These are phyloP conservation scores for Clostera curtula DNA, from an alignment of 2,888 invertebrate species.

Conservation along the genomic window DNA sequence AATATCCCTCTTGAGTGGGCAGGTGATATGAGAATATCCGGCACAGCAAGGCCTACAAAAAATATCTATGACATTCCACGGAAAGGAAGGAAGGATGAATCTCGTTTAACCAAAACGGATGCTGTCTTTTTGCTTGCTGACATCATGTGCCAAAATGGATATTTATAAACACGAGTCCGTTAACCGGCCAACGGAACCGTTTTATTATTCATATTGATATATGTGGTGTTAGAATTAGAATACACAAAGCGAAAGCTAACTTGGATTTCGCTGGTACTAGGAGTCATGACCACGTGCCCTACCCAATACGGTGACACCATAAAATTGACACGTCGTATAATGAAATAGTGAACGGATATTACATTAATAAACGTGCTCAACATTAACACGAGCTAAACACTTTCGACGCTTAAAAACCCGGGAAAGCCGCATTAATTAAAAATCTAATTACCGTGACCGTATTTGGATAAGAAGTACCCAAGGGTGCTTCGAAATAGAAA, in stretches of 20 bases:
- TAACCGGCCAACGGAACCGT: slow-evolving; percentile 16
- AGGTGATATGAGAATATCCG: too few relatives aligned
- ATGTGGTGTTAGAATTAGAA: slow-evolving; percentile 14
- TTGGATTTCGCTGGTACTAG: slow-evolving; percentile 18
- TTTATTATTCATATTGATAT: slow-evolving; percentile 17
- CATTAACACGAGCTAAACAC: slow-evolving; percentile 1
- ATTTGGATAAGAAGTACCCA: too few relatives aligned
- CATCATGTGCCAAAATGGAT: slow-evolving; percentile 16
- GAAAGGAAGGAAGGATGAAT: slow-evolving; percentile 11
- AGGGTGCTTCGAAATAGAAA: too few relatives aligned
- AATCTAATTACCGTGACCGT: slow-evolving; percentile 4
- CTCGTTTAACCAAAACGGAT: slow-evolving; percentile 13
- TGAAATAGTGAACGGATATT: slow-evolving; percentile 1
- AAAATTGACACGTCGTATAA: slow-evolving; percentile 4
- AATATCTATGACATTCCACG: slow-evolving; percentile 5
- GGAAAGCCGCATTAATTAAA: slow-evolving; percentile 9
- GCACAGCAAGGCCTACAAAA: too few relatives aligned
- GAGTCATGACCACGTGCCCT: slow-evolving; percentile 9
- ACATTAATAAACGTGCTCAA: slow-evolving; percentile 2
- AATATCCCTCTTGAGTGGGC: too few relatives aligned
- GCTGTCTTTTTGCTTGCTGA: slow-evolving; percentile 8
- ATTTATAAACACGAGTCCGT: slow-evolving; percentile 18
- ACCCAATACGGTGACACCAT: slow-evolving; percentile 7
- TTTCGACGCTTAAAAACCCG: slow-evolving; percentile 4
- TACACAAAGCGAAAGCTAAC: slow-evolving; percentile 21